Percentiles rank a stretch among this genome's conserved stretches.
Evolutionary conservation across 1,140 invertebrate genomes (phyloP).

Genomic region (Neodiprion pinetum): DNA sequence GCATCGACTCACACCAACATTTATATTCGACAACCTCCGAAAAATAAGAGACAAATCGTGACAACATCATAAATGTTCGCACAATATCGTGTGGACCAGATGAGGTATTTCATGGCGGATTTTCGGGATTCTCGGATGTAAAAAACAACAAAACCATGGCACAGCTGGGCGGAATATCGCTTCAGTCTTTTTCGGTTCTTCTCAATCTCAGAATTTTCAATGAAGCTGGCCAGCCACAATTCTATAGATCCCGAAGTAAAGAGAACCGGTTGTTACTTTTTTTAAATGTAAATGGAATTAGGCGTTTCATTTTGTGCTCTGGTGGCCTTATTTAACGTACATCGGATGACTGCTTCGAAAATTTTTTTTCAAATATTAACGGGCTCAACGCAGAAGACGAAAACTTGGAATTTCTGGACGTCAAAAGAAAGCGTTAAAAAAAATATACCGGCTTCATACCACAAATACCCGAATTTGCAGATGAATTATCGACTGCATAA

Average conservation of each 20-base stretch:
- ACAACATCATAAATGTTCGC: neutral
- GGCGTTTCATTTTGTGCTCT: neutral
- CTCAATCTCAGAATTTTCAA: neutral
- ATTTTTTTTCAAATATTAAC: neutral
- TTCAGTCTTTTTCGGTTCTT: too few species aligned
- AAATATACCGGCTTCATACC: constrained; percentile 38
- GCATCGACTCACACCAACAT: constrained; percentile 2
- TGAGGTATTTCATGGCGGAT: neutral
- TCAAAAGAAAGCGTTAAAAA: constrained; percentile 12
- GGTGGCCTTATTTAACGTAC: neutral
- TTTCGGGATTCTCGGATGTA: constrained; percentile 5
- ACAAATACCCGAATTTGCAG: constrained; percentile 32
- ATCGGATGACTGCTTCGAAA: neutral
- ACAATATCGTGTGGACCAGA: neutral
- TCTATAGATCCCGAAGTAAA: constrained; percentile 1
- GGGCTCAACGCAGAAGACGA: neutral
- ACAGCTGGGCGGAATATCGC: constrained; percentile 11
- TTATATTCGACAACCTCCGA: neutral
- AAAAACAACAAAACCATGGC: neutral
- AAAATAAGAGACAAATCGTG: constrained; percentile 6
- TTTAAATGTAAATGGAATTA: neutral
- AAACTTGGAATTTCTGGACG: constrained; percentile 23
- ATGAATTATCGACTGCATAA: neutral
- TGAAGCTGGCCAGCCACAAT: constrained; percentile 9
- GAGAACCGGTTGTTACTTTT: constrained; percentile 26